A percentile compares a stretch with the other conserved stretches of the same genome.
phyloP scores from a whole-genome alignment of 2,113 vertebrate genomes.

The Himantopus leucocephalus region DNA sequence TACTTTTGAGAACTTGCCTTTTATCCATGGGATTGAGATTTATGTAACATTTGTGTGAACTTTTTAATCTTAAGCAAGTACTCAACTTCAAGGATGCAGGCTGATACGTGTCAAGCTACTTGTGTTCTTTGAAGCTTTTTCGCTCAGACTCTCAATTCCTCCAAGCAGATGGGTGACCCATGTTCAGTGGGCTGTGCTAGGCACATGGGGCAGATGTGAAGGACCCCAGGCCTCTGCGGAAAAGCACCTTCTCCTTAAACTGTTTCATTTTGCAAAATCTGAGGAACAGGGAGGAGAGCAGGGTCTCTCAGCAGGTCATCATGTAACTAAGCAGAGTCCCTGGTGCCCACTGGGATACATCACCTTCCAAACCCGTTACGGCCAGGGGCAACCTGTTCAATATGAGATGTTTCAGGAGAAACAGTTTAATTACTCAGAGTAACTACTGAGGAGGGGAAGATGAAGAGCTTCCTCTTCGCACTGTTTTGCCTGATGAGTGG shows the following conservation, averaged over 20 bases:
- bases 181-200: not conserved
- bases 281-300: not conserved
- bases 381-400: not conserved
- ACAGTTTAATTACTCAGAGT: not conserved
- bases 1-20: not conserved
- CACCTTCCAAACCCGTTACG: too few relatives aligned
- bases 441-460: too few relatives aligned
- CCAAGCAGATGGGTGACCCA: fast-evolving
- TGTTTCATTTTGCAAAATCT: not conserved
- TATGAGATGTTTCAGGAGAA: not conserved
- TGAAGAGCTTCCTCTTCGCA: not conserved
- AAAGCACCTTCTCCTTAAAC: not conserved
- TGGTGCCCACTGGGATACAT: not conserved
- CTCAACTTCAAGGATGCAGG: not conserved
- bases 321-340: not conserved
- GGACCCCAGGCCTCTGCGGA: not conserved
- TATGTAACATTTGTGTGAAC: not conserved
- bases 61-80: not conserved
- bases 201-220: not conserved
- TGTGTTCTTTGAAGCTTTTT: not conserved
- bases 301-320: not conserved
- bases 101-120: not conserved
- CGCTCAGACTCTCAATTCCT: fast-evolving
- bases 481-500: not conserved
- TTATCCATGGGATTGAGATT: not conserved